Conservation (phyloP, 1,140 invertebrate species). For the Olivierus martensii region DNA sequence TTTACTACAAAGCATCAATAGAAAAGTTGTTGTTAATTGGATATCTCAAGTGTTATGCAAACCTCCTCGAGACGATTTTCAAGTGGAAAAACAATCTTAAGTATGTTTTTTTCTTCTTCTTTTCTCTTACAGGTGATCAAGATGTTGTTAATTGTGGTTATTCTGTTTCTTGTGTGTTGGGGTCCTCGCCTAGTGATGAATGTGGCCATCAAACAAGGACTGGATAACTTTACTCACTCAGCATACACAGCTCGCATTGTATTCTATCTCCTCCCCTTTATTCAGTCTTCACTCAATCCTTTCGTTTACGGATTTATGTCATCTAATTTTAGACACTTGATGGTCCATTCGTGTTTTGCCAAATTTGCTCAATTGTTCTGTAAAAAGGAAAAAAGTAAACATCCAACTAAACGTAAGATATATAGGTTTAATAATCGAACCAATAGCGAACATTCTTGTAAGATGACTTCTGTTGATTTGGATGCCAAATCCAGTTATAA, state of each 20-base stretch:
- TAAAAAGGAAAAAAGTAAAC: not conserved
- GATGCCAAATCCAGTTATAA: too few species aligned
- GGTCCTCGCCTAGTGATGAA: slow-evolving; percentile 34
- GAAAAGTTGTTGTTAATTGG: too few species aligned
- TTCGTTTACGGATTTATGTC: slow-evolving; percentile 42
- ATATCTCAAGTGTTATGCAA: too few species aligned
- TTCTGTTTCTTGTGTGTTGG: slow-evolving; percentile 38
- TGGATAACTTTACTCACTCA: slow-evolving; percentile 15
- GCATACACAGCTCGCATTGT: slow-evolving; percentile 20
- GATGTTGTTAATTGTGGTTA: slow-evolving; percentile 36
- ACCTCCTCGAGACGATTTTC: too few species aligned
- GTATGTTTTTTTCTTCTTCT: not conserved
- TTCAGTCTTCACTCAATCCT: slow-evolving; percentile 37
- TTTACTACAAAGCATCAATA: too few species aligned
- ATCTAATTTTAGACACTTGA: slow-evolving; percentile 34
- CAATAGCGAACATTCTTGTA: too few species aligned
- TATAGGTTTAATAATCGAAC: too few species aligned
- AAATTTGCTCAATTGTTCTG: not conserved
- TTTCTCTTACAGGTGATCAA: slow-evolving; percentile 33
- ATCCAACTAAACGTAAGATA: too few species aligned
- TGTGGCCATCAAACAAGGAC: slow-evolving; percentile 25
- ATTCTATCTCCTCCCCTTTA: slow-evolving; percentile 22
- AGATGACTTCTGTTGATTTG: too few species aligned
- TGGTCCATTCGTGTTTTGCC: slow-evolving; percentile 21
- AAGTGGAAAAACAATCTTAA: not conserved